Evolutionary conservation across 30 jellyfish, hydroid and myxozoan species (phyloP).

Genomic region (Haliclystus octoradiatus): DNA sequence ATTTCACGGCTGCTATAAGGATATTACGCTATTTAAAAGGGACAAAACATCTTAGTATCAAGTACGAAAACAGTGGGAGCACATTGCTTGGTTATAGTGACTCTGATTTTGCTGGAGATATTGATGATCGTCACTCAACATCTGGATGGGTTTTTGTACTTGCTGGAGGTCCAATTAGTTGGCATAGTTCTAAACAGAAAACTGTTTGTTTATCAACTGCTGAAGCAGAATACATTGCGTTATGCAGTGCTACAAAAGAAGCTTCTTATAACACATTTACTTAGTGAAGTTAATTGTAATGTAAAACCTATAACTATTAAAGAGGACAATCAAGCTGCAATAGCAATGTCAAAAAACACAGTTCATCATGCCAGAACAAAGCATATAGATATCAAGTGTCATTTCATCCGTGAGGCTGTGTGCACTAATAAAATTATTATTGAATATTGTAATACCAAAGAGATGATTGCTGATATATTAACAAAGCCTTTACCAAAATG

Average conservation of each 20-base stretch:
- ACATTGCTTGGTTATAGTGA: constrained; percentile 6
- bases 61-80: background rate
- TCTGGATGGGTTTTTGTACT: constrained; percentile 3
- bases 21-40: constrained; percentile 21
- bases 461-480: constrained; percentile 20
- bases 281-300: too few relatives aligned
- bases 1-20: constrained; percentile 15
- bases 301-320: background rate
- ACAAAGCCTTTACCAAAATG: constrained; percentile 9
- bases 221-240: constrained; percentile 15
- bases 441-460: constrained; percentile 14
- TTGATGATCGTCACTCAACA: constrained; percentile 16
- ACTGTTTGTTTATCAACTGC: constrained; percentile 14
- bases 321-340: constrained; percentile 22
- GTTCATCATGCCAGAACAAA: constrained; percentile 11
- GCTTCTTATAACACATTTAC: too few relatives aligned
- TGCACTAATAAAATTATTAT: background rate
- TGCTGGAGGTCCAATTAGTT: constrained; percentile 25
- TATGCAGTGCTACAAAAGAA: background rate
- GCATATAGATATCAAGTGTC: constrained; percentile 20
- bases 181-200: constrained; percentile 21
- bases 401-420: background rate
- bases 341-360: constrained; percentile 24
- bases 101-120: constrained; percentile 28
- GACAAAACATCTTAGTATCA: background rate